Conservation (phyloP, 2,113 vertebrate genomes). For the Sminthopsis crassicaudata region DNA sequence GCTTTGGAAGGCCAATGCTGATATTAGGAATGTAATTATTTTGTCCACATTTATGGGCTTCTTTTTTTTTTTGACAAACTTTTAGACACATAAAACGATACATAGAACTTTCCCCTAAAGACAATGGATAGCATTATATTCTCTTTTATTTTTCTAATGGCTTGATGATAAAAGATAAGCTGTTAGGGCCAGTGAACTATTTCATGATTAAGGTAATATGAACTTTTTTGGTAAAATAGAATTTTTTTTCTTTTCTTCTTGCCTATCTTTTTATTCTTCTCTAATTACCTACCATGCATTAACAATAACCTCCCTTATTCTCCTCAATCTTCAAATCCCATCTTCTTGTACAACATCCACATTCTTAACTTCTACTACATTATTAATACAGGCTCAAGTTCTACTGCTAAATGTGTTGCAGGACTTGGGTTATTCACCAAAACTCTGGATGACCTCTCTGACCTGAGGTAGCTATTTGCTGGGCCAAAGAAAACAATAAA, state of each 20-base stretch:
- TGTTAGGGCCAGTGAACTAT: background rate
- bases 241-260: background rate
- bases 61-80: conserved; percentile 6
- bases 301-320: conserved; percentile 47
- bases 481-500: too few relatives aligned
- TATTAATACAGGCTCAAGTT: background rate
- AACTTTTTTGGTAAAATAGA: conserved; percentile 32
- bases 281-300: background rate
- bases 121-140: conserved; percentile 16
- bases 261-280: background rate
- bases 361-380: background rate
- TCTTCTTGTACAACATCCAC: background rate
- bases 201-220: background rate
- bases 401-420: background rate
- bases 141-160: conserved; percentile 36
- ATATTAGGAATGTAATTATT: background rate
- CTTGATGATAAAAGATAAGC: conserved; percentile 29
- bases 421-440: background rate
- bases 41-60: background rate
- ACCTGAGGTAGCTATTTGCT: background rate
- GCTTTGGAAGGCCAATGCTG: background rate
- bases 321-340: conserved; percentile 30
- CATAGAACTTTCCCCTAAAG: conserved; percentile 23
- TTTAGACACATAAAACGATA: conserved; percentile 25
- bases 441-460: background rate